A percentile compares a stretch with the other conserved stretches of the same genome.
Conservation (phyloP, 2,797 vertebrate species). For the Morelia viridis region DNA sequence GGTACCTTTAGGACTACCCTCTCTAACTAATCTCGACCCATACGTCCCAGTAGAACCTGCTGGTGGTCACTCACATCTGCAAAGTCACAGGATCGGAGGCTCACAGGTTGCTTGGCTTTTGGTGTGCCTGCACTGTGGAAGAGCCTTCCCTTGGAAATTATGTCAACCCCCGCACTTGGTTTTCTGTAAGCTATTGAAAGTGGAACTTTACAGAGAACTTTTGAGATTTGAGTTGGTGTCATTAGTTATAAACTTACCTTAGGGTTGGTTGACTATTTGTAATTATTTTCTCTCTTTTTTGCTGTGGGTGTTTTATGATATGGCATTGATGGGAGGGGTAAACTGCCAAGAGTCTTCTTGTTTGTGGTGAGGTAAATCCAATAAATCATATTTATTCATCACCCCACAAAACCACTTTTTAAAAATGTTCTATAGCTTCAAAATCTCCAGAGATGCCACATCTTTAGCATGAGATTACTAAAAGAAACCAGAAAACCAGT, state of each 20-base stretch:
- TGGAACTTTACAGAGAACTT: not conserved
- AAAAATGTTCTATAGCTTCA: not conserved
- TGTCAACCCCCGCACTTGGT: not conserved
- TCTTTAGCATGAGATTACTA: not conserved
- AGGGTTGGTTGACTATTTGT: not conserved
- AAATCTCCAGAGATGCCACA: not conserved
- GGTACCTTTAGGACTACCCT: not conserved
- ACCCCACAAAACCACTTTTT: not conserved
- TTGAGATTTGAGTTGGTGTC: not conserved
- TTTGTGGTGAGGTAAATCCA: not conserved
- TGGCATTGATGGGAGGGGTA: not conserved
- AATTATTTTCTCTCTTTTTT: not conserved
- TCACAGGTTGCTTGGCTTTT: not conserved
- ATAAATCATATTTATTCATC: not conserved
- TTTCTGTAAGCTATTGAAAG: not conserved
- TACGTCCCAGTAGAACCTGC: not conserved
- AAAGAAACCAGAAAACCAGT: not conserved
- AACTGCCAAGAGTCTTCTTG: not conserved
- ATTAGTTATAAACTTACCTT: not conserved
- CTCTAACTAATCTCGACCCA: not conserved
- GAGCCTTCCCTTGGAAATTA: not conserved
- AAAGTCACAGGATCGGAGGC: not conserved
- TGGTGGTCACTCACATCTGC: not conserved
- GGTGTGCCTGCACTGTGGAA: not conserved
- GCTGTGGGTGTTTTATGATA: not conserved